phyloP scores from a whole-genome alignment of 53 echinoderm and acorn worm genomes.

The Temnopleurus reevesii region DNA sequence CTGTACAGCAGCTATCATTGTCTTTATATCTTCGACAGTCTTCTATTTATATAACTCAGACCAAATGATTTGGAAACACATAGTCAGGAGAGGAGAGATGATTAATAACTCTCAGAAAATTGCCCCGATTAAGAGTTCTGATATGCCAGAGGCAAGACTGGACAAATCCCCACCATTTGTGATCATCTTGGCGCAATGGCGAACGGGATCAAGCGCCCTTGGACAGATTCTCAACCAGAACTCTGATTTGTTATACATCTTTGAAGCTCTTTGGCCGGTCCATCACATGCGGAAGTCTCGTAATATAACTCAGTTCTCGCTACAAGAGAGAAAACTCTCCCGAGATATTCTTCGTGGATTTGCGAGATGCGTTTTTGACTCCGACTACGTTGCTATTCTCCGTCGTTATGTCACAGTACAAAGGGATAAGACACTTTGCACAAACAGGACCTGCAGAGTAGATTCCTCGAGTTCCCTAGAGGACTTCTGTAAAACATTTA shows the following conservation, averaged over 20 bases:
- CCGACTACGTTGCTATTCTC: constrained; percentile 38
- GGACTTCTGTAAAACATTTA: neutral
- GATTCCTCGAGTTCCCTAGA: neutral
- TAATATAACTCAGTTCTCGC: neutral
- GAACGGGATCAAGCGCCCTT: constrained; percentile 71
- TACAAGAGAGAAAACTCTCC: neutral
- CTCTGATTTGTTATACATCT: constrained; percentile 63
- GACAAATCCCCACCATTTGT: constrained; percentile 34
- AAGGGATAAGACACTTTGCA: neutral
- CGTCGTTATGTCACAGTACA: constrained; percentile 41
- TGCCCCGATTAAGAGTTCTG: too few relatives aligned
- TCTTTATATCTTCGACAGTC: too few relatives aligned
- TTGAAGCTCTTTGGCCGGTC: constrained; percentile 68
- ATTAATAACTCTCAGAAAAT: too few relatives aligned
- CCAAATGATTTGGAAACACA: too few relatives aligned
- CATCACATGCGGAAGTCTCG: neutral
- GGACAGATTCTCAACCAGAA: constrained; percentile 82
- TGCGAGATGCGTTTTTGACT: constrained; percentile 42
- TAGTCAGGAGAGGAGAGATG: too few relatives aligned
- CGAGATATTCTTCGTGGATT: constrained; percentile 60
- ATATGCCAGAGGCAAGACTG: too few relatives aligned
- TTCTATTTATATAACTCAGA: too few relatives aligned
- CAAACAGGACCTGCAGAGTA: neutral
- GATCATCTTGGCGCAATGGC: constrained; percentile 68
- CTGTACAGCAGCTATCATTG: too few relatives aligned